Evolutionary conservation across 2,888 invertebrate genomes (phyloP).

Genomic region (Elaeidobius kamerunicus): DNA sequence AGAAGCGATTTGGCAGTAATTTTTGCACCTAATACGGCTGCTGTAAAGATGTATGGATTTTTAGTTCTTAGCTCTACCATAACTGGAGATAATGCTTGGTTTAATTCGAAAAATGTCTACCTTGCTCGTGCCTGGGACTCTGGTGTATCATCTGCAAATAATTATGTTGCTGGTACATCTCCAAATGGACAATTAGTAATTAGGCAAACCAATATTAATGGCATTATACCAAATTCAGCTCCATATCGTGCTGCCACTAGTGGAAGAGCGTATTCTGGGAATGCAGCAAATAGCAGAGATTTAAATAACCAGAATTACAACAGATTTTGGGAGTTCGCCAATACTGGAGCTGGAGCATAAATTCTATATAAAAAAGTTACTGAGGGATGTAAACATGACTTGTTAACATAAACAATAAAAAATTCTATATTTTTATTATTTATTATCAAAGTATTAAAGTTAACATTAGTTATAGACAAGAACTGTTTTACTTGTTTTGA

Average conservation of each 20-base stretch:
- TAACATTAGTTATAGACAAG: too few species aligned
- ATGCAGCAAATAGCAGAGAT: slow-evolving; percentile 9
- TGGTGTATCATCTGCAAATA: slow-evolving; percentile 12
- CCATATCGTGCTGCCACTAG: slow-evolving; percentile 20
- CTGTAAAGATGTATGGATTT: slow-evolving; percentile 13
- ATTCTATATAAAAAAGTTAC: too few species aligned
- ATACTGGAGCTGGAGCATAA: slow-evolving; percentile 13
- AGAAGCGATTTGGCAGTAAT: slow-evolving; percentile 5
- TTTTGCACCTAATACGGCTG: slow-evolving; percentile 19
- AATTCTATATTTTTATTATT: too few species aligned
- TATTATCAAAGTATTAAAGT: too few species aligned
- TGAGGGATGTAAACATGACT: too few species aligned
- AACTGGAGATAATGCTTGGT: slow-evolving; percentile 13
- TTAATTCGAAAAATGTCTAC: slow-evolving; percentile 2
- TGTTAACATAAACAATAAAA: too few species aligned
- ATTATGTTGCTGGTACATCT: slow-evolving; percentile 18
- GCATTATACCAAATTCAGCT: slow-evolving; percentile 8
- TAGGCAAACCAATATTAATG: slow-evolving; percentile 17
- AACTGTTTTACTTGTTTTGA: too few species aligned
- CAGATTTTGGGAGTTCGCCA: slow-evolving; percentile 19
- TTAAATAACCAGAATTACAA: slow-evolving; percentile 12
- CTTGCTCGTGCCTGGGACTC: slow-evolving; percentile 22
- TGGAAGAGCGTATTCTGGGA: slow-evolving; percentile 21
- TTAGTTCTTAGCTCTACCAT: slow-evolving; percentile 14
- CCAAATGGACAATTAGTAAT: slow-evolving; percentile 23